Conservation (phyloP, 1,140 invertebrate species). For the Lethrus apterus region DNA sequence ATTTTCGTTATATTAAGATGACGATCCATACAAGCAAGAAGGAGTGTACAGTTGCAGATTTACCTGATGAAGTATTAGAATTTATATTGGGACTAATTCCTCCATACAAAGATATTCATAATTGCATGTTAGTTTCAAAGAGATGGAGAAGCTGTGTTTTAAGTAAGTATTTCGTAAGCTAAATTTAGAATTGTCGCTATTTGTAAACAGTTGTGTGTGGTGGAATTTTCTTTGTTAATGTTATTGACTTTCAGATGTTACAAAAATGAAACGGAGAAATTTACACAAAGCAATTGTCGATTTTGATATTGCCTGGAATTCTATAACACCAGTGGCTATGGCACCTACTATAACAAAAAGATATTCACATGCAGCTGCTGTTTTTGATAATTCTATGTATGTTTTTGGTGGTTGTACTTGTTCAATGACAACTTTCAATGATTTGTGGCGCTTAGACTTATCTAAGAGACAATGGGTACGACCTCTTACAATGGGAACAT, state of each 20-base stretch:
- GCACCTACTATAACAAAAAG: constrained; percentile 72
- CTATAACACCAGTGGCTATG: constrained; percentile 46
- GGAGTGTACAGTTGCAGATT: constrained; percentile 49
- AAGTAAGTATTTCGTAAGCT: constrained; percentile 53
- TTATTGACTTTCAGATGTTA: constrained; percentile 56
- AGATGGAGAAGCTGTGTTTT: constrained; percentile 73
- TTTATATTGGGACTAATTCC: constrained; percentile 83
- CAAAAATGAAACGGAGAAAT: constrained; percentile 57
- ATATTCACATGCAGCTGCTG: constrained; percentile 86
- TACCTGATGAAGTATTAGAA: constrained; percentile 89
- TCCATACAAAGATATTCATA: constrained; percentile 82
- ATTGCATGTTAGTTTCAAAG: constrained; percentile 77
- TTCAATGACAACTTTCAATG: constrained; percentile 92
- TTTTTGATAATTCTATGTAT: constrained; percentile 80
- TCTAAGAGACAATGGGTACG: constrained; percentile 75
- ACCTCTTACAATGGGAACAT: constrained; percentile 74
- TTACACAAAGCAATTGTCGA: constrained; percentile 59
- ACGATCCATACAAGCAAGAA: constrained; percentile 9
- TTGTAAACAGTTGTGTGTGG: no score
- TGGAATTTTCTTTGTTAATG: constrained; percentile 11
- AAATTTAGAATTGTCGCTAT: constrained; percentile 10
- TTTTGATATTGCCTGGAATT: constrained; percentile 63
- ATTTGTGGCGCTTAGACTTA: constrained; percentile 90
- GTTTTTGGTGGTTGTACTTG: constrained; percentile 95
- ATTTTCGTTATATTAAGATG: constrained; percentile 7